Evolutionary conservation across 2,888 invertebrate species (phyloP).

Genomic region (Argyresthia albistria): DNA sequence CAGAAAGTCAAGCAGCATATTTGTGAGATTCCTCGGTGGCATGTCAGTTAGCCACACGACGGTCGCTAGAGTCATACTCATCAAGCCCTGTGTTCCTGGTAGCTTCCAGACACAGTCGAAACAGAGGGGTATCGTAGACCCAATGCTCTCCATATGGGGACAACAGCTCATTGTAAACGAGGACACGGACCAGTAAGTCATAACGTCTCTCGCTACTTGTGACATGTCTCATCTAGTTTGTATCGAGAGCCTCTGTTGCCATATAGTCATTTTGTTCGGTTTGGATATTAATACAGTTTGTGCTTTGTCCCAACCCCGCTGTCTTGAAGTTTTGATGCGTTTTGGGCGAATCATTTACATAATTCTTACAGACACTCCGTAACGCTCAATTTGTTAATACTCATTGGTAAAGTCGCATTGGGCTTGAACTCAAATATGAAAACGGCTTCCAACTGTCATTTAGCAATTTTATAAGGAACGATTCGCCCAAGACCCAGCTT

Average conservation of each 20-base stretch:
- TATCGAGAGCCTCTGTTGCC: neutral
- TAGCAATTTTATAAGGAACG: neutral
- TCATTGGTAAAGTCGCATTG: too few species aligned
- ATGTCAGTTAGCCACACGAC: too few species aligned
- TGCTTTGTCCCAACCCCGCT: constrained; percentile 1
- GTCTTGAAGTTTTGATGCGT: neutral
- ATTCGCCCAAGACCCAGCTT: neutral
- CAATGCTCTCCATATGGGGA: constrained; percentile 98
- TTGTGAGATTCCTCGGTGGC: too few species aligned
- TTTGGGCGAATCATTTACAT: neutral
- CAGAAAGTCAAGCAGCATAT: too few species aligned
- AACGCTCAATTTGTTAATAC: neutral
- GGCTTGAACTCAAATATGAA: too few species aligned
- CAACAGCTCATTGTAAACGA: constrained; percentile 98
- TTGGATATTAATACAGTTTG: neutral
- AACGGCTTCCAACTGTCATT: too few species aligned
- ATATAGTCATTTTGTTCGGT: neutral
- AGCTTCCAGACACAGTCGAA: constrained; percentile 91
- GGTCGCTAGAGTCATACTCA: constrained; percentile 25
- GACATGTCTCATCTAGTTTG: constrained; percentile 27
- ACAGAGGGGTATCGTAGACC: constrained; percentile 97
- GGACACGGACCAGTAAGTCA: constrained; percentile 96
- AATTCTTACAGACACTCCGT: too few species aligned
- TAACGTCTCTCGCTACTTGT: constrained; percentile 43
- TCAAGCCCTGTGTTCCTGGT: constrained; percentile 62